Conservation (phyloP, 2,113 vertebrate species). For the Neotragus pygmaeus region DNA sequence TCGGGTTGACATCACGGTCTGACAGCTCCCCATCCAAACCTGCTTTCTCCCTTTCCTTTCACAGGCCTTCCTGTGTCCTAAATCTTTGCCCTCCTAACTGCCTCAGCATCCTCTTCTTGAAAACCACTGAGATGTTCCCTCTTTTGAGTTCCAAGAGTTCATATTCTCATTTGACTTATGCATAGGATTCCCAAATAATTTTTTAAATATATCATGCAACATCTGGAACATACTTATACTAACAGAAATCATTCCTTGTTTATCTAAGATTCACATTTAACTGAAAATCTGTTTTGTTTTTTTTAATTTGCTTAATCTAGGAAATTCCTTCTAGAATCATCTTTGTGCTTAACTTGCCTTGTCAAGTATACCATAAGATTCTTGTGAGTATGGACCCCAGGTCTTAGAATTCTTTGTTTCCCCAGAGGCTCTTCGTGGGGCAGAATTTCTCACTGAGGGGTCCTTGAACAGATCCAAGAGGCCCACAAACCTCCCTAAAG, state of each 20-base stretch:
- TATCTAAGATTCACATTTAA: background rate
- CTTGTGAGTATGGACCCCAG: background rate
- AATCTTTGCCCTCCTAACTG: background rate
- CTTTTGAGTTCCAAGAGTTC: background rate
- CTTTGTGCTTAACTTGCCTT: background rate
- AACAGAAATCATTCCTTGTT: background rate
- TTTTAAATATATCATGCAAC: background rate
- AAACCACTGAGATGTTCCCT: too few species aligned
- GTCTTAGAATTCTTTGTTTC: background rate
- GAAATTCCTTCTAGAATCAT: background rate
- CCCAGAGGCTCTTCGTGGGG: background rate
- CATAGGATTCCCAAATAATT: background rate
- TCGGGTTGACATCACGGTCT: rapidly evolving
- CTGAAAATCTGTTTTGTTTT: background rate
- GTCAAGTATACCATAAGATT: background rate
- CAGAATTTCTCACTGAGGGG: background rate
- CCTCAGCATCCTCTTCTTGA: background rate
- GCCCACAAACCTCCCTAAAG: background rate
- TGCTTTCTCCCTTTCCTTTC: background rate
- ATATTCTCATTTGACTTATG: background rate
- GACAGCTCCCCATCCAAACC: background rate
- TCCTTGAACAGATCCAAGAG: background rate
- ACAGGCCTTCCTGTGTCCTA: background rate
- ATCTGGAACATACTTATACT: background rate
- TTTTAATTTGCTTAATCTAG: background rate